Evolutionary conservation across 92 coral and sea anemone species (phyloP).

Genomic region (Parazoanthus atlanticus): DNA sequence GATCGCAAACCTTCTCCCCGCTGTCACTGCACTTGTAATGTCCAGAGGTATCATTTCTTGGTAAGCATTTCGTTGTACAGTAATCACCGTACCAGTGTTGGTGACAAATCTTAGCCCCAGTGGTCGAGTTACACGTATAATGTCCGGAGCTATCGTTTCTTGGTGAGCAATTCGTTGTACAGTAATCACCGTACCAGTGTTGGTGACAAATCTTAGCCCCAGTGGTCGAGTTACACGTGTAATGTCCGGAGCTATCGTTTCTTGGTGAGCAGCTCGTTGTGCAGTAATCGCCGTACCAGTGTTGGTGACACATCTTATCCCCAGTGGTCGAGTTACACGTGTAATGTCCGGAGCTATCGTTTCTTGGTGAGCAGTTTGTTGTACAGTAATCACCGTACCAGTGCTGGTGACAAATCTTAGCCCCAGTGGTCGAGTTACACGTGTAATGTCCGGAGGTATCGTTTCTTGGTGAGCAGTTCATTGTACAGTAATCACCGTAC

Average conservation of each 20-base stretch:
- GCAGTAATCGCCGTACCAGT: conserved; percentile 74
- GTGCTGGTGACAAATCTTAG: conserved; percentile 55
- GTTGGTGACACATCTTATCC: conserved; percentile 44
- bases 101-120: conserved; percentile 69
- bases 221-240: conserved; percentile 45
- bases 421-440: conserved; percentile 48
- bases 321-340: conserved; percentile 40
- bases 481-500: conserved; percentile 56
- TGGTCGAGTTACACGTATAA: conserved; percentile 55
- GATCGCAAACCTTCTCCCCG: conserved; percentile 63
- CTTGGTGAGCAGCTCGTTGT: conserved; percentile 59
- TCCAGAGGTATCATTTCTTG: conserved; percentile 59
- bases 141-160: conserved; percentile 66
- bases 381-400: conserved; percentile 60
- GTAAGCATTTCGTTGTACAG: conserved; percentile 65
- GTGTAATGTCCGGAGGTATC: conserved; percentile 53
- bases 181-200: conserved; percentile 68
- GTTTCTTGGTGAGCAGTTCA: conserved; percentile 55
- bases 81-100: conserved; percentile 65
- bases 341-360: conserved; percentile 64
- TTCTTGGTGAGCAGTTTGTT: conserved; percentile 56
- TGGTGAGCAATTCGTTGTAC: conserved; percentile 61
- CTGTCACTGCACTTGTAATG: conserved; percentile 61
- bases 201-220: conserved; percentile 44
- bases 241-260: conserved; percentile 70